Evolutionary conservation across 37 sponge, comb jelly and placozoan genomes (phyloP).

Genomic region (Trichoplax adhaerens): DNA sequence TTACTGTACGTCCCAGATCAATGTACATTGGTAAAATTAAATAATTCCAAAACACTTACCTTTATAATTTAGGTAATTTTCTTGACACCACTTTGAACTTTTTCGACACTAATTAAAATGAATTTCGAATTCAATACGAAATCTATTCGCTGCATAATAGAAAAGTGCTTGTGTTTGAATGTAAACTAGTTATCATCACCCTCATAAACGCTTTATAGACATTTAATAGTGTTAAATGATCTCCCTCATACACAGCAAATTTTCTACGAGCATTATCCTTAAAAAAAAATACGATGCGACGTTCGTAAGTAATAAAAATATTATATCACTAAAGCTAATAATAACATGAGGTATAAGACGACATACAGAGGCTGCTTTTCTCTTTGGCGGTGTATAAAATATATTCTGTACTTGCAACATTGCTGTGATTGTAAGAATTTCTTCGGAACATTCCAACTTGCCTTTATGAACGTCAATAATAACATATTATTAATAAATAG

Average conservation of each 20-base stretch:
- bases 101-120: conserved; percentile 26
- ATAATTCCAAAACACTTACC: conserved; percentile 17
- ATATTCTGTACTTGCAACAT: conserved; percentile 80
- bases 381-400: conserved; percentile 39
- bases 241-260: conserved; percentile 76
- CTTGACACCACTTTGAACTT: conserved; percentile 54
- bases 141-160: neutral
- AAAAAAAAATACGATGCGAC: neutral
- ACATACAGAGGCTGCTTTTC: conserved; percentile 47
- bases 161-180: neutral
- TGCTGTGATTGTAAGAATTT: conserved; percentile 61
- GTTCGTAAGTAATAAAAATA: neutral
- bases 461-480: conserved; percentile 13
- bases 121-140: neutral
- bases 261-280: conserved; percentile 40
- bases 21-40: neutral
- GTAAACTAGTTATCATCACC: neutral
- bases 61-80: conserved; percentile 61
- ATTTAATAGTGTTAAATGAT: conserved; percentile 81
- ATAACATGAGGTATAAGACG: neutral
- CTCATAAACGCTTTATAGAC: conserved; percentile 64
- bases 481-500: neutral
- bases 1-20: no score
- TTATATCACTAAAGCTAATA: neutral
- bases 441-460: conserved; percentile 75